Percentiles rank a stretch among this genome's conserved stretches.
These are phyloP conservation scores for Mesopsocus fuscifrons DNA, from an alignment of 2,888 invertebrate genomes.

Conservation along the genomic window DNA sequence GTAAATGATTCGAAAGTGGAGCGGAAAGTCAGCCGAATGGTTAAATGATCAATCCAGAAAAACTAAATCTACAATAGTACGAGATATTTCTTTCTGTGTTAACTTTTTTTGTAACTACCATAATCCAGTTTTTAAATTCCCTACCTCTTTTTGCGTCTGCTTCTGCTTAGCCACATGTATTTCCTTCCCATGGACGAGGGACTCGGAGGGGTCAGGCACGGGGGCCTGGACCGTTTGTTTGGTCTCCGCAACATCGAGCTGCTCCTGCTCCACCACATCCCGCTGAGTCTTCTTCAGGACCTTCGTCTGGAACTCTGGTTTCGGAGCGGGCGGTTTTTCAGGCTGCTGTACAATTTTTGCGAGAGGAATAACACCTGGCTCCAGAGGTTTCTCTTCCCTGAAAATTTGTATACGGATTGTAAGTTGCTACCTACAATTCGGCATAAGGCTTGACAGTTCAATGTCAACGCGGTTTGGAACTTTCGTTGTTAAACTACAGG, in stretches of 20 bases:
- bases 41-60: too few species aligned
- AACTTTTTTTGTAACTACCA: too few species aligned
- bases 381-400: slow-evolving; percentile 42
- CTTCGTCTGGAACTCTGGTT: slow-evolving; percentile 19
- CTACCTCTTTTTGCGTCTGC: slow-evolving; percentile 79
- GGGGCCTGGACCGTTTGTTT: slow-evolving; percentile 18
- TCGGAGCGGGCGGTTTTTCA: slow-evolving; percentile 20
- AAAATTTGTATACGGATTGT: too few species aligned
- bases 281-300: slow-evolving; percentile 22
- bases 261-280: slow-evolving; percentile 18
- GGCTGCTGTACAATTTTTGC: slow-evolving; percentile 7
- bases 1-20: too few species aligned
- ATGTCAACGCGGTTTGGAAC: too few species aligned
- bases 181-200: slow-evolving; percentile 73
- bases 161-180: slow-evolving; percentile 73
- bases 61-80: too few species aligned
- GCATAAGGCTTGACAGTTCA: background rate
- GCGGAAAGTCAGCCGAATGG: too few species aligned
- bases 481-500: too few species aligned
- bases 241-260: slow-evolving; percentile 18
- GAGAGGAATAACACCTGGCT: slow-evolving; percentile 23
- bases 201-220: slow-evolving; percentile 55
- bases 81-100: too few species aligned
- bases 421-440: too few species aligned
- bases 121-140: too few species aligned